Evolutionary conservation across 2,113 vertebrate genomes (phyloP).

Genomic region (Uria lomvia): DNA sequence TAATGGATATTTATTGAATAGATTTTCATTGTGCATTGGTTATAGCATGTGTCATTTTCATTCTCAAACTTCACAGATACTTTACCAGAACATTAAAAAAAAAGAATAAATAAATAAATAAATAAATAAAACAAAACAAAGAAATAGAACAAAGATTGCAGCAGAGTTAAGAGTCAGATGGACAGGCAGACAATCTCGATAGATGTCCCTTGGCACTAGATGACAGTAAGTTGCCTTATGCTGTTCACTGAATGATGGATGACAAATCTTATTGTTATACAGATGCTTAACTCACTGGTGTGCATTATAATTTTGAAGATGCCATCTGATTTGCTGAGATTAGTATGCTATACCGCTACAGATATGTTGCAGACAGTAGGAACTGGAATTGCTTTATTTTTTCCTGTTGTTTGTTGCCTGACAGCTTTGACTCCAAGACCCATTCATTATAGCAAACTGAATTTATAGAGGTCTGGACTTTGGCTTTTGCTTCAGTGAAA

Average conservation of each 20-base stretch:
- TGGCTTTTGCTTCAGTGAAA: slow-evolving; percentile 36
- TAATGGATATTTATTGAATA: slow-evolving; percentile 23
- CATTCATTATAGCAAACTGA: slow-evolving; percentile 66
- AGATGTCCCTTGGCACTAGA: slow-evolving; percentile 61
- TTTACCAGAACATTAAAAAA: background rate
- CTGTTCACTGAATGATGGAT: slow-evolving; percentile 67
- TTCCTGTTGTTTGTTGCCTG: slow-evolving; percentile 68
- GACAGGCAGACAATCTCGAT: slow-evolving; percentile 49
- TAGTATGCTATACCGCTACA: slow-evolving; percentile 58
- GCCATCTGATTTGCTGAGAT: slow-evolving; percentile 69
- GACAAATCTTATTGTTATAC: slow-evolving; percentile 71
- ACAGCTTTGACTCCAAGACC: slow-evolving; percentile 62
- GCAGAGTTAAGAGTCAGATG: slow-evolving; percentile 32
- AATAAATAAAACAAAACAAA: background rate
- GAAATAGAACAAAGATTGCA: slow-evolving; percentile 3
- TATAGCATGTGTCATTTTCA: background rate
- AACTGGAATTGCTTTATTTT: slow-evolving; percentile 66
- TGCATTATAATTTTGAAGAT: slow-evolving; percentile 71
- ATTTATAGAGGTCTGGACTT: slow-evolving; percentile 60
- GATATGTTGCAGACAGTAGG: slow-evolving; percentile 16
- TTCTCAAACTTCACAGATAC: background rate
- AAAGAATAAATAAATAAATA: background rate
- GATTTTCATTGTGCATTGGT: background rate
- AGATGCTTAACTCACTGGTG: slow-evolving; percentile 70
- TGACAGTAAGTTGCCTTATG: slow-evolving; percentile 64